Percentiles rank a stretch among this genome's conserved stretches.
Evolutionary conservation across 2,888 invertebrate genomes (phyloP).

Genomic region (Parascotia fuliginaria): DNA sequence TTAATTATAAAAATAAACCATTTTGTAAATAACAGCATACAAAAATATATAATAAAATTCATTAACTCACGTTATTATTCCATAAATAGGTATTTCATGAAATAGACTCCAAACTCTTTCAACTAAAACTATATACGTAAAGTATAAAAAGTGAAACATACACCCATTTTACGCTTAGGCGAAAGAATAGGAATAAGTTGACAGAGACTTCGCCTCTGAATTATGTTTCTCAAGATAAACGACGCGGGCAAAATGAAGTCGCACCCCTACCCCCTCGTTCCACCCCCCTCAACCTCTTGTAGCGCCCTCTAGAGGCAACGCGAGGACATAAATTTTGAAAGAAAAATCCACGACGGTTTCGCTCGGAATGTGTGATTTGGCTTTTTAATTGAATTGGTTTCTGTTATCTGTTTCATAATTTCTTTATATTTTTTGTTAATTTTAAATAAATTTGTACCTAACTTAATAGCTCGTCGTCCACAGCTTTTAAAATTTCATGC

Average conservation of each 20-base stretch:
- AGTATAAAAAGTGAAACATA: constrained; percentile 67
- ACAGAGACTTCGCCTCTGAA: constrained; percentile 86
- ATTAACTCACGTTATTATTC: too few relatives aligned
- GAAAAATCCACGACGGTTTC: constrained; percentile 83
- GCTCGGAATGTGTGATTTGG: constrained; percentile 82
- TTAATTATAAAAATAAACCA: too few relatives aligned
- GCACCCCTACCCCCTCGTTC: constrained; percentile 70
- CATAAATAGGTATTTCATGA: too few relatives aligned
- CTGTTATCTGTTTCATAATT: constrained; percentile 45
- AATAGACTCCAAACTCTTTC: not conserved
- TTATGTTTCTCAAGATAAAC: constrained; percentile 90
- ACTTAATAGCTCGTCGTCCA: not conserved
- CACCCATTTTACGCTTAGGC: constrained; percentile 82
- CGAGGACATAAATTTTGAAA: constrained; percentile 81
- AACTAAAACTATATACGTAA: constrained; percentile 29
- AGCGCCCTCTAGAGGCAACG: constrained; percentile 70
- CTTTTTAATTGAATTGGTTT: constrained; percentile 81
- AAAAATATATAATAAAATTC: too few relatives aligned
- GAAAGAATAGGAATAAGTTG: constrained; percentile 87
- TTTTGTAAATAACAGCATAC: too few relatives aligned
- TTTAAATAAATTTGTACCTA: not conserved
- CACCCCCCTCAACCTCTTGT: constrained; percentile 41
- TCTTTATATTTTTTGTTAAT: constrained; percentile 18
- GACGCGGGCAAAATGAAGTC: constrained; percentile 91
- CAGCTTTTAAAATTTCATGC: too few relatives aligned